Evolutionary conservation across 2,797 vertebrate species (phyloP).

Genomic region (Notoglanidium macrostoma): DNA sequence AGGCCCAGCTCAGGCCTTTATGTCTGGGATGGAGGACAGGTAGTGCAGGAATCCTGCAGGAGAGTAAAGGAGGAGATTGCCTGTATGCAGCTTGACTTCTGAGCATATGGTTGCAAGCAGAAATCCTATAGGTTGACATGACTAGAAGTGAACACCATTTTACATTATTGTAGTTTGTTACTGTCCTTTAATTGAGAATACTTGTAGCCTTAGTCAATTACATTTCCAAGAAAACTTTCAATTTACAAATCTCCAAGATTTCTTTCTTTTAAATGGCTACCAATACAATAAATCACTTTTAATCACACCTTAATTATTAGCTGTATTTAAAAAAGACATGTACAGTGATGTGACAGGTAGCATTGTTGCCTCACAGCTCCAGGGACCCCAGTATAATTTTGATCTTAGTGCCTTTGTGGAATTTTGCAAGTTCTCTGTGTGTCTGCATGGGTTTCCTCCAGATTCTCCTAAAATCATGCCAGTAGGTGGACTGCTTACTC

Average conservation of each 20-base stretch:
- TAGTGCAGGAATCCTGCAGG: conserved; percentile 50
- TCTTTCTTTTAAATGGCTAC: not conserved
- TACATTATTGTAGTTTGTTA: not conserved
- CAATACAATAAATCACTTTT: not conserved
- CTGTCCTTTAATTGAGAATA: not conserved
- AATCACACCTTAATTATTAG: not conserved
- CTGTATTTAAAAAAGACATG: not conserved
- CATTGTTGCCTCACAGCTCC: not conserved
- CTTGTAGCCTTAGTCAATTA: not conserved
- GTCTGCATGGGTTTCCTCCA: not conserved
- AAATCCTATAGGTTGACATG: not conserved
- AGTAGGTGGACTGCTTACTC: not conserved
- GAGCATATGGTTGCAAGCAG: not conserved
- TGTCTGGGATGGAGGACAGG: conserved; percentile 24
- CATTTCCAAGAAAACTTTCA: not conserved
- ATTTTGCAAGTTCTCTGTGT: not conserved
- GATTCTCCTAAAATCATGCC: not conserved
- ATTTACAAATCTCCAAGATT: not conserved
- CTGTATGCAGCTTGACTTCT: not conserved
- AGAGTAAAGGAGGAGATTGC: conserved; percentile 56
- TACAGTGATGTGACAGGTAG: not conserved
- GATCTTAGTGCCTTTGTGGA: not conserved
- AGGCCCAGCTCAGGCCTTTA: conserved; percentile 55
- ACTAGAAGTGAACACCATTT: not conserved
- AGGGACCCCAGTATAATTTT: not conserved